Base-by-base conservation (phyloP, 1,140 invertebrate species). In the Eupeodes corollae region DNA sequence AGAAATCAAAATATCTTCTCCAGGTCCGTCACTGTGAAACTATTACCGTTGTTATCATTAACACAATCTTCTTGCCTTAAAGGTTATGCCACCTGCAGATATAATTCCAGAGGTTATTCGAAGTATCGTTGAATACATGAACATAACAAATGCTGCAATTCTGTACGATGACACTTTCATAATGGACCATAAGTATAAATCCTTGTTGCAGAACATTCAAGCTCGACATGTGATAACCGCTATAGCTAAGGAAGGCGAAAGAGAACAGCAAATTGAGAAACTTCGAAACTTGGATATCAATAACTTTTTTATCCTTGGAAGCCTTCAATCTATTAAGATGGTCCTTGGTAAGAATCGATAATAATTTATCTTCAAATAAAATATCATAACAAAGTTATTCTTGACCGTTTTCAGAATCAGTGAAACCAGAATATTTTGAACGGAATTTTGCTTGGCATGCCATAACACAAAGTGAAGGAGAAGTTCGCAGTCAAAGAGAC, bases 111-210 rank as follows among this genome's bases (percentile, higher is more conserved):
- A 91, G 63, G 78, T 82, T 5, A 76, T 95, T 1, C 73, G 88
- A 40, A 83, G 86, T 39, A 80, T 94, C 47, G 84, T 89, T 2
- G 73, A 76, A 2, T 73, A 77, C 21, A 82, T 91, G 67, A 89
- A 91, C 56, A 86, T 93, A 39, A 90, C 84, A 13, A 91, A 91
- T 69, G 88, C 91, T 15, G 91, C 87, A 3, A 86, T 95, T 38
- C 73, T 95, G 8, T 93, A 90, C 64, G 90, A 95, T 57, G 75
- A 84, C 11, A 80, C 81, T 18, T 93, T 92, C 58, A 81, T 87
- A 1, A 90, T 93, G 84, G 86, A 91, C 55, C 86, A 92, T 70
- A 91, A 93, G 68, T 92, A 91, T 70, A 91, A 91, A 67, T 87
- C 87, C 8, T 67, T 93, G 2, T 68, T 93, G 12, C 76, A 89